Evolutionary conservation across 2,888 invertebrate species (phyloP).

Genomic region (Pilophorus perplexus): DNA sequence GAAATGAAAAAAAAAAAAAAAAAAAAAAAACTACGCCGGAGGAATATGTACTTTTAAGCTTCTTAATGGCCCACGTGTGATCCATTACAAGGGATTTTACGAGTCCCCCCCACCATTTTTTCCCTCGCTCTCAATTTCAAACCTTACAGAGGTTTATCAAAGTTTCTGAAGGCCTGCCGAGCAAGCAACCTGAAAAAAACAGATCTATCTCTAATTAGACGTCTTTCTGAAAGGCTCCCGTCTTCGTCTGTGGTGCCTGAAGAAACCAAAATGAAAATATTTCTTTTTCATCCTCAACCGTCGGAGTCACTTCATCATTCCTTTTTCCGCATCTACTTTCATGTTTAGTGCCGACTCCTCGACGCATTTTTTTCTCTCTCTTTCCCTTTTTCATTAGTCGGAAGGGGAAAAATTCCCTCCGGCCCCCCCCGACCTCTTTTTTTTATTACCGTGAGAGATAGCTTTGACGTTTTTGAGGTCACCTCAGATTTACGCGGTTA

Average conservation of each 20-base stretch:
- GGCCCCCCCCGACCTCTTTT: no score
- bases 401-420: no score
- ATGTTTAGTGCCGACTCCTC: slow-evolving; percentile 23
- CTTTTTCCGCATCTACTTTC: slow-evolving; percentile 2
- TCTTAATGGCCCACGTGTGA: slow-evolving; percentile 27
- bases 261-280: slow-evolving; percentile 29
- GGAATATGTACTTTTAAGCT: background rate
- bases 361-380: no score
- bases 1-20: background rate
- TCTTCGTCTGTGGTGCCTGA: slow-evolving; percentile 2
- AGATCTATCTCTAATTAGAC: slow-evolving; percentile 24
- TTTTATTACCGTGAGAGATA: no score
- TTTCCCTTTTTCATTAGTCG: no score
- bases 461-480: no score
- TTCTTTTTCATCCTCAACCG: slow-evolving; percentile 2
- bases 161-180: slow-evolving; percentile 12
- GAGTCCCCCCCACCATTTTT: slow-evolving; percentile 8
- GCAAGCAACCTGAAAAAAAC: slow-evolving; percentile 23
- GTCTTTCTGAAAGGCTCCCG: slow-evolving; percentile 2
- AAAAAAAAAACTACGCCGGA: background rate
- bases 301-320: slow-evolving; percentile 9
- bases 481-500: no score
- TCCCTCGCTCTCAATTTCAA: slow-evolving; percentile 16
- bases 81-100: slow-evolving; percentile 24
- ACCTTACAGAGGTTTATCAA: slow-evolving; percentile 12